These are phyloP conservation scores for Cactoblastis cactorum DNA, from an alignment of 2,888 invertebrate species.

Conservation along the genomic window DNA sequence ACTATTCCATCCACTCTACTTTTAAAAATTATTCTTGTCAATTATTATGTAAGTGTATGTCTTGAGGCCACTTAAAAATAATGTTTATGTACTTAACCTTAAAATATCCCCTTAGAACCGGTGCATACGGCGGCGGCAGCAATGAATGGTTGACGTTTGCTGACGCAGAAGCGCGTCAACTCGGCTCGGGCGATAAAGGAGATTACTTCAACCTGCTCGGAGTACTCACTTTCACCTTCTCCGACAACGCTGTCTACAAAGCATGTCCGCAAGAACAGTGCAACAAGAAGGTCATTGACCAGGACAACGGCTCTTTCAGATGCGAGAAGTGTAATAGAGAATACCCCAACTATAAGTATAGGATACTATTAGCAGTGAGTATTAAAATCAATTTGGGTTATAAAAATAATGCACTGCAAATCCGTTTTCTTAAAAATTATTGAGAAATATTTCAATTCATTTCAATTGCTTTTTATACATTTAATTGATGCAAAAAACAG, in stretches of 20 bases:
- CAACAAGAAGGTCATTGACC: constrained; percentile 96
- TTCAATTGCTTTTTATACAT: no score
- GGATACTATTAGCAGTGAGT: constrained; percentile 89
- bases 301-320: constrained; percentile 91
- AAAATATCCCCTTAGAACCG: constrained; percentile 42
- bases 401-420: no score
- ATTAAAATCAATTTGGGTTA: no score
- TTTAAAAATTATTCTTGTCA: no score
- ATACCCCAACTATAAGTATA: constrained; percentile 90
- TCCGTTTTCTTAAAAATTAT: no score
- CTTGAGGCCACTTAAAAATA: no score
- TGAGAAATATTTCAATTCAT: no score
- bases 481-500: no score
- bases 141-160: constrained; percentile 87
- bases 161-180: constrained; percentile 84
- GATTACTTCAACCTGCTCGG: constrained; percentile 91
- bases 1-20: no score
- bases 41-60: no score
- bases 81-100: no score
- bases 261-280: constrained; percentile 94
- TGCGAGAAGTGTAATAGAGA: constrained; percentile 97
- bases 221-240: constrained; percentile 86
- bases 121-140: constrained; percentile 64
- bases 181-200: constrained; percentile 87
- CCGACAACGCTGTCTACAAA: constrained; percentile 93